Percentiles rank a stretch among this genome's conserved stretches.
phyloP scores from a whole-genome alignment of 2,888 invertebrate genomes.

The Nudaria mundana region DNA sequence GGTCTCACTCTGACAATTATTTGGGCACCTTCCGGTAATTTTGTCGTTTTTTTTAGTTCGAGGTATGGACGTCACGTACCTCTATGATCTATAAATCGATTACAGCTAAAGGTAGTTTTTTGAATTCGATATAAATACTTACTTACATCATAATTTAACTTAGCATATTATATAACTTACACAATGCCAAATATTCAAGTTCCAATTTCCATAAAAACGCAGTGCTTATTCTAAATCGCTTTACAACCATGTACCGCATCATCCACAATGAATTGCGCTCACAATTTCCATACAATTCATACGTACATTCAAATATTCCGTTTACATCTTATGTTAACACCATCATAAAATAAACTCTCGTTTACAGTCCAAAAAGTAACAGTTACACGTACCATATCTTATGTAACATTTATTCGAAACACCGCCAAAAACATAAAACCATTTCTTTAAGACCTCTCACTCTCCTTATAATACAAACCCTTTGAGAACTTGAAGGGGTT shows the following conservation, averaged over 20 bases:
- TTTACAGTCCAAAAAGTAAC: conserved; percentile 66
- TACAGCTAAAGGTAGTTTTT: no score
- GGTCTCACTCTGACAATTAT: no score
- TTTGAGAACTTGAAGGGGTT: conserved; percentile 1
- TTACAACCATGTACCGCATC: conserved; percentile 7
- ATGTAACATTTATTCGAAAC: conserved; percentile 52
- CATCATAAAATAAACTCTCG: conserved; percentile 66
- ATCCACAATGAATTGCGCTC: conserved; percentile 27
- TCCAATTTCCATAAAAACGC: neutral
- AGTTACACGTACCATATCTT: conserved; percentile 59
- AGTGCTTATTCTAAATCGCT: neutral
- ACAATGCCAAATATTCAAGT: no score
- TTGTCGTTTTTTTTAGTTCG: no score
- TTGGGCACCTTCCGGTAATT: no score
- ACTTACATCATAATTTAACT: no score
- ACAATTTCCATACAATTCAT: conserved; percentile 34
- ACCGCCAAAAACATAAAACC: conserved; percentile 41
- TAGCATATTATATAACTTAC: no score
- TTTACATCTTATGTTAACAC: conserved; percentile 61
- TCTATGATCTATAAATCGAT: no score
- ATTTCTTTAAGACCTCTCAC: conserved; percentile 34
- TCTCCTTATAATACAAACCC: conserved; percentile 1
- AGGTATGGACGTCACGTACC: no score
- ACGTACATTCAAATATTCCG: conserved; percentile 40
- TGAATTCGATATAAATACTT: no score